phyloP scores from a whole-genome alignment of 2,113 vertebrate genomes.

The Empidonax alnorum region DNA sequence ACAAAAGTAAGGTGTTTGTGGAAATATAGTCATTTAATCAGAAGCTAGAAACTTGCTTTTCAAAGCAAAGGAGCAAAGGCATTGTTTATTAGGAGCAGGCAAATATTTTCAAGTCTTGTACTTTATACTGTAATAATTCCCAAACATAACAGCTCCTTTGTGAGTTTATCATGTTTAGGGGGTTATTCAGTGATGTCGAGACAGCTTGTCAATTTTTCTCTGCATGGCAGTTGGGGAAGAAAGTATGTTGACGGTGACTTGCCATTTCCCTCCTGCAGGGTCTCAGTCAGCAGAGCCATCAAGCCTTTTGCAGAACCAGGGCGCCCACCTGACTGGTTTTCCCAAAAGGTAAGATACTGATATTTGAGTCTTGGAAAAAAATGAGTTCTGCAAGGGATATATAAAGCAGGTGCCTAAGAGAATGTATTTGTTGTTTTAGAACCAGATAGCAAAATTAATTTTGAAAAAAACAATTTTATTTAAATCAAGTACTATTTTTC shows the following conservation, averaged over 20 bases:
- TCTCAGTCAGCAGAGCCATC: conserved; percentile 98
- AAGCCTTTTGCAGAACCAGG: conserved; percentile 96
- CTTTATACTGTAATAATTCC: background rate
- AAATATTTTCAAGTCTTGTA: background rate
- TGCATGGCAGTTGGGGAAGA: background rate
- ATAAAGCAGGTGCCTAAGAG: background rate
- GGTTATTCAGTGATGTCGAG: background rate
- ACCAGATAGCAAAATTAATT: background rate
- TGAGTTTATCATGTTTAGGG: background rate
- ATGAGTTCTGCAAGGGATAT: background rate
- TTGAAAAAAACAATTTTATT: background rate
- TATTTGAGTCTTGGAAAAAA: background rate
- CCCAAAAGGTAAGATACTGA: conserved; percentile 87
- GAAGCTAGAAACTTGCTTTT: background rate
- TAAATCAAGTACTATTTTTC: background rate
- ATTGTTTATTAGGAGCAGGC: background rate
- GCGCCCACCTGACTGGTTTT: conserved; percentile 98
- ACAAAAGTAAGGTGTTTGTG: background rate
- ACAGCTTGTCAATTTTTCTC: background rate
- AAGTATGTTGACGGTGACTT: background rate
- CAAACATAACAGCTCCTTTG: background rate
- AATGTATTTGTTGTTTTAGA: background rate
- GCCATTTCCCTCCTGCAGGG: conserved; percentile 76
- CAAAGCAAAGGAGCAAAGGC: background rate
- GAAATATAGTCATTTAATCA: background rate